Evolutionary conservation across 2,888 invertebrate species (phyloP).

Genomic region (Caenorhabditis zanzibari): DNA sequence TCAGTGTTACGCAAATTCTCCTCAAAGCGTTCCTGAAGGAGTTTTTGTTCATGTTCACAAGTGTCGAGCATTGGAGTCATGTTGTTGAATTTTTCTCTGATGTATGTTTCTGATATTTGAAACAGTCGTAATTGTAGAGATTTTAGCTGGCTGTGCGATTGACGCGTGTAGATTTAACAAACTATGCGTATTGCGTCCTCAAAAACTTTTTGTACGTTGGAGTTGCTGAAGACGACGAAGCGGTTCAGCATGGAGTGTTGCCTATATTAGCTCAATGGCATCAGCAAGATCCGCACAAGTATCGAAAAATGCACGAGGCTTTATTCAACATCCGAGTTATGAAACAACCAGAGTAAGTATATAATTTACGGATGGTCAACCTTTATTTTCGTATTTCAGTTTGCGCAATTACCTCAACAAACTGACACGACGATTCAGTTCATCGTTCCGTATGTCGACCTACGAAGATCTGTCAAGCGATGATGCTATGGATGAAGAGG

Average conservation of each 20-base stretch:
- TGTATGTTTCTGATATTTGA: conserved; percentile 1
- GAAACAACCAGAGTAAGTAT: conserved; percentile 27
- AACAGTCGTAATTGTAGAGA: neutral
- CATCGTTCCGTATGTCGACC: neutral
- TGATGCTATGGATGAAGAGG: conserved; percentile 39
- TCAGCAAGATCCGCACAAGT: conserved; percentile 5
- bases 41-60: neutral
- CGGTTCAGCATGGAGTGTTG: conserved; percentile 43
- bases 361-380: neutral
- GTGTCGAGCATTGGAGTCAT: conserved; percentile 35
- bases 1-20: conserved; percentile 33
- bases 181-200: conserved; percentile 8
- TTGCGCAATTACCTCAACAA: neutral
- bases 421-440: neutral
- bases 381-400: neutral
- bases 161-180: neutral
- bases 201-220: conserved; percentile 42
- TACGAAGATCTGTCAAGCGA: conserved; percentile 27
- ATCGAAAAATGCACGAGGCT: conserved; percentile 40
- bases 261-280: conserved; percentile 43
- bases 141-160: conserved; percentile 48
- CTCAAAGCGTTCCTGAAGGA: conserved; percentile 35
- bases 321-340: conserved; percentile 33
- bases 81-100: conserved; percentile 48
- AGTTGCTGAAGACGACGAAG: conserved; percentile 45